These are phyloP conservation scores for Orthonychiurus folsomi DNA, from an alignment of 2,888 invertebrate genomes.

Conservation along the genomic window DNA sequence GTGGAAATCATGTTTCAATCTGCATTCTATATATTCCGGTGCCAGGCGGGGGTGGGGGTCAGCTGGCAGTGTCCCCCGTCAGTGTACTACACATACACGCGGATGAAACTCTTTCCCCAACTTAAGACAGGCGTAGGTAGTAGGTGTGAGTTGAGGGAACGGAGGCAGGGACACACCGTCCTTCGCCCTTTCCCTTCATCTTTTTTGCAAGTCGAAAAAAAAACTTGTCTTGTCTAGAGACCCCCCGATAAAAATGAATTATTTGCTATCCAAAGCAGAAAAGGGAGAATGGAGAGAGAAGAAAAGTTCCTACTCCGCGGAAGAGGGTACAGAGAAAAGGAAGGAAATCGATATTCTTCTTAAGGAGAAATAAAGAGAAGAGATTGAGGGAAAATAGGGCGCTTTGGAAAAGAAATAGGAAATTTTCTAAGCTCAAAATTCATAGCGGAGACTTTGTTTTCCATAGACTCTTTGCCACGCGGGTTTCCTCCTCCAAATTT, in stretches of 20 bases:
- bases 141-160: not conserved
- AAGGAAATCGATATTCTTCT: conserved; percentile 12
- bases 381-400: not conserved
- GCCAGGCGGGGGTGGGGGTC: not conserved
- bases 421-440: not conserved
- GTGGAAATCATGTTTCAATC: conserved; percentile 24
- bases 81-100: no score
- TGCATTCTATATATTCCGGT: conserved; percentile 15
- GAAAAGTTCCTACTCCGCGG: not conserved
- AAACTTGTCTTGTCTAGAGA: not conserved
- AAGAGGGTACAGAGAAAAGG: not conserved
- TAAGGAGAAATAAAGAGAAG: conserved; percentile 13
- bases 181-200: conserved; percentile 2
- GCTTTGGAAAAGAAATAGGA: not conserved
- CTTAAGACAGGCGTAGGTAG: no score
- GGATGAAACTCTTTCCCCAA: no score
- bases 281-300: conserved; percentile 5
- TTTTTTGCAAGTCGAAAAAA: conserved; percentile 6
- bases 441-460: not conserved
- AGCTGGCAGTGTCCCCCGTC: not conserved
- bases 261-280: conserved; percentile 25
- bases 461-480: not conserved
- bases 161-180: no score
- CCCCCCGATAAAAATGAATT: conserved; percentile 38
- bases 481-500: no score